Percentiles rank a stretch among this genome's conserved stretches.
Evolutionary conservation across 2,113 vertebrate species (phyloP).

Genomic region (Clarias macrocephalus): DNA sequence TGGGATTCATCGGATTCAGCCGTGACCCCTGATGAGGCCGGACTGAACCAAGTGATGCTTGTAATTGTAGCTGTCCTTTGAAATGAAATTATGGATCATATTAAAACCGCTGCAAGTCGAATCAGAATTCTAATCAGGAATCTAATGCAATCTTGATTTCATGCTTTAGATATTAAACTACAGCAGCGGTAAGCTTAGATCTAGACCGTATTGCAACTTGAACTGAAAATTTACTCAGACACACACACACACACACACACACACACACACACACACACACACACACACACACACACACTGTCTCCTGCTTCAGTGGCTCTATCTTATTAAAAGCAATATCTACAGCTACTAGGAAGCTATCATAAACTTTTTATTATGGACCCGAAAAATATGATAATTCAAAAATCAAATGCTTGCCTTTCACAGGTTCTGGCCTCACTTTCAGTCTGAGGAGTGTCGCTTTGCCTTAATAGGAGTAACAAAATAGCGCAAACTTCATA

Average conservation of each 20-base stretch:
- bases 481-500: conserved; percentile 70
- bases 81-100: conserved; percentile 38
- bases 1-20: not conserved
- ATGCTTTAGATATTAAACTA: conserved; percentile 47
- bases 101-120: conserved; percentile 20
- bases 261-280: conserved; percentile 46
- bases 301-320: conserved; percentile 70
- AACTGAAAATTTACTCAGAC: conserved; percentile 12
- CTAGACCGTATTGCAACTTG: conserved; percentile 27
- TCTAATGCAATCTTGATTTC: conserved; percentile 44
- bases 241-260: conserved; percentile 33
- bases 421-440: conserved; percentile 73
- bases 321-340: conserved; percentile 79
- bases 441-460: conserved; percentile 73
- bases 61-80: conserved; percentile 39
- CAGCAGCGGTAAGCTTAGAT: conserved; percentile 40
- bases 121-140: conserved; percentile 46
- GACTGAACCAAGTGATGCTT: not conserved
- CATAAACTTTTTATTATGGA: conserved; percentile 81
- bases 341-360: conserved; percentile 72
- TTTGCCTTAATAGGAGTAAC: conserved; percentile 71
- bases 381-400: conserved; percentile 81
- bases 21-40: conserved; percentile 23
- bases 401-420: conserved; percentile 75
- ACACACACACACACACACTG: conserved; percentile 46